Conservation (phyloP, 1,140 invertebrate genomes). For the Zeugodacus cucurbitae region DNA sequence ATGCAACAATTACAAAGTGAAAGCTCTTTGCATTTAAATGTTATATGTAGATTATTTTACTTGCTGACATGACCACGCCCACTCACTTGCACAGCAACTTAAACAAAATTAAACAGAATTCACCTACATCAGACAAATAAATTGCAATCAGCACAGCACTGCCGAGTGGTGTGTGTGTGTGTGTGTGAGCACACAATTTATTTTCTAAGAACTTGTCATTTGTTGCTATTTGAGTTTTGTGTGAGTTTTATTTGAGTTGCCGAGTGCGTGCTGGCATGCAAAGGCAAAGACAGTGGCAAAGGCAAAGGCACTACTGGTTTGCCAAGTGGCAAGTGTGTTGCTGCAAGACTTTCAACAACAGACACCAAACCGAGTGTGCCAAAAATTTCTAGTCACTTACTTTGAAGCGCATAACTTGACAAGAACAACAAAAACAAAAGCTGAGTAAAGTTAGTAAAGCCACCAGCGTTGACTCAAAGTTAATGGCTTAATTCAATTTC, state of each 20-base stretch:
- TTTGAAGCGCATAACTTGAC: conserved; percentile 5
- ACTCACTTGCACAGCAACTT: background rate
- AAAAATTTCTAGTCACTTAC: background rate
- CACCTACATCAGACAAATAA: background rate
- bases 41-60: too few relatives aligned
- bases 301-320: background rate
- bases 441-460: background rate
- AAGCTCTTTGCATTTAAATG: too few relatives aligned
- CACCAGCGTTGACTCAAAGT: conserved; percentile 13
- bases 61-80: background rate
- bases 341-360: background rate
- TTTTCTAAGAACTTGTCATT: background rate
- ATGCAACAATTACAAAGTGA: too few relatives aligned
- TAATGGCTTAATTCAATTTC: conserved; percentile 41
- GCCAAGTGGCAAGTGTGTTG: background rate
- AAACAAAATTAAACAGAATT: background rate
- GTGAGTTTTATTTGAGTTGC: conserved; percentile 47
- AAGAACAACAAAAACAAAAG: conserved; percentile 42
- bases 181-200: background rate
- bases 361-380: background rate
- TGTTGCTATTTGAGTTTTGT: background rate
- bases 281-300: background rate
- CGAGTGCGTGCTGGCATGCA: conserved; percentile 9
- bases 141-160: background rate
- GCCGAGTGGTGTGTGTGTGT: background rate